A percentile compares a stretch with the other conserved stretches of the same genome.
Conservation (phyloP, 2,888 invertebrate genomes). For the Venusia cambrica region DNA sequence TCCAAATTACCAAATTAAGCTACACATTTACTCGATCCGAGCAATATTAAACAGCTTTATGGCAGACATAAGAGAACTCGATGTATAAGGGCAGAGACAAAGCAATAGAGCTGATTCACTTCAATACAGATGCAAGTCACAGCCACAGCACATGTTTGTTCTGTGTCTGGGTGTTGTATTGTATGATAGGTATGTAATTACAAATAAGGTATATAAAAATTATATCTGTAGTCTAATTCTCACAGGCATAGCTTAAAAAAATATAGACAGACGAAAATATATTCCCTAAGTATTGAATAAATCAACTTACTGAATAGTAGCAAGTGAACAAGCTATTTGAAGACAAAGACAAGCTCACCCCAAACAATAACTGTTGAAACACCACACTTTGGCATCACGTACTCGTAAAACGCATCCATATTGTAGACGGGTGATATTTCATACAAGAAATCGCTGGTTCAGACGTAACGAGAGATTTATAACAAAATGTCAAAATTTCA, state of each 20-base stretch:
- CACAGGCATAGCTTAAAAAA: conserved; percentile 18
- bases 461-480: conserved; percentile 14
- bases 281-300: neutral
- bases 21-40: conserved; percentile 18
- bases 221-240: no score
- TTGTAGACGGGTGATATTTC: conserved; percentile 53
- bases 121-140: no score
- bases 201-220: no score
- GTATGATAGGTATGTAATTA: no score
- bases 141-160: no score
- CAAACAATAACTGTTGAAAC: conserved; percentile 49
- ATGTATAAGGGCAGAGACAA: no score
- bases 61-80: conserved; percentile 28
- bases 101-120: no score
- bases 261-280: neutral
- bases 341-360: conserved; percentile 28
- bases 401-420: conserved; percentile 54
- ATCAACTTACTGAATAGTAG: no score
- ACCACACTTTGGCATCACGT: conserved; percentile 34
- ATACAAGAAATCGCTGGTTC: conserved; percentile 22
- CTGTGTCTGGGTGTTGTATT: no score
- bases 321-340: conserved; percentile 1
- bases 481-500: conserved; percentile 65
- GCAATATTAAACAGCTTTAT: conserved; percentile 26
- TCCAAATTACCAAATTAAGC: conserved; percentile 25